Conservation (phyloP, 1,140 invertebrate genomes). For the Venturia canescens region DNA sequence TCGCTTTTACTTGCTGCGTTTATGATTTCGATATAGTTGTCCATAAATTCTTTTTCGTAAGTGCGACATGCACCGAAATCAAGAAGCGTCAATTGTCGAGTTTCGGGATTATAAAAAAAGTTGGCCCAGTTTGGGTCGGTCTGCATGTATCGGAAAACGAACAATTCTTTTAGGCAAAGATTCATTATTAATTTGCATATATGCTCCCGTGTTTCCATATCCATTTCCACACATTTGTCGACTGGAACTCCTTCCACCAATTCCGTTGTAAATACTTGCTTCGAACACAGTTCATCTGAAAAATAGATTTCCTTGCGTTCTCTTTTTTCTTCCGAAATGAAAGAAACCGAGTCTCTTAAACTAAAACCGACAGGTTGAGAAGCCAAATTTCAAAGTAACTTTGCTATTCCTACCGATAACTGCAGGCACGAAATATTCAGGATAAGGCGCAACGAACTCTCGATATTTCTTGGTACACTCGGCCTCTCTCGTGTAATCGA, state of each 20-base stretch:
- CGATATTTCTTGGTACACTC: conserved; percentile 91
- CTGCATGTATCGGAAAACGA: conserved; percentile 97
- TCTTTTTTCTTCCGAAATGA: background rate
- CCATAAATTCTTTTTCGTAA: conserved; percentile 94
- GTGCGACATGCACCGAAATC: conserved; percentile 98
- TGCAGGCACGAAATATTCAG: conserved; percentile 91
- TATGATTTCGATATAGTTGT: conserved; percentile 91
- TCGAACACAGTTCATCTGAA: conserved; percentile 84
- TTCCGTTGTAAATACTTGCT: conserved; percentile 94
- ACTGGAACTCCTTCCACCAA: conserved; percentile 94
- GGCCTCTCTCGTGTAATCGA: conserved; percentile 96
- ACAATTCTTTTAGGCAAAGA: conserved; percentile 93
- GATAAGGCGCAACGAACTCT: conserved; percentile 84
- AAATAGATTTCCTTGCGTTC: conserved; percentile 36
- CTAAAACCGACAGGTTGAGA: too few species aligned
- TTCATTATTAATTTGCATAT: conserved; percentile 91
- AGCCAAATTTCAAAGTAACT: conserved; percentile 11
- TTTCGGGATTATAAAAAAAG: conserved; percentile 94
- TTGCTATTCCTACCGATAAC: conserved; percentile 81
- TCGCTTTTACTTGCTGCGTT: conserved; percentile 92
- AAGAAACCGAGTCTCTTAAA: background rate
- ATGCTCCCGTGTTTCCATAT: conserved; percentile 86
- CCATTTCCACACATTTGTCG: conserved; percentile 88
- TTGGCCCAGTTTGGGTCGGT: conserved; percentile 99
- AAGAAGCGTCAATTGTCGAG: conserved; percentile 90